These are phyloP conservation scores for Icerya purchasi DNA, from an alignment of 2,888 invertebrate genomes.

Conservation along the genomic window DNA sequence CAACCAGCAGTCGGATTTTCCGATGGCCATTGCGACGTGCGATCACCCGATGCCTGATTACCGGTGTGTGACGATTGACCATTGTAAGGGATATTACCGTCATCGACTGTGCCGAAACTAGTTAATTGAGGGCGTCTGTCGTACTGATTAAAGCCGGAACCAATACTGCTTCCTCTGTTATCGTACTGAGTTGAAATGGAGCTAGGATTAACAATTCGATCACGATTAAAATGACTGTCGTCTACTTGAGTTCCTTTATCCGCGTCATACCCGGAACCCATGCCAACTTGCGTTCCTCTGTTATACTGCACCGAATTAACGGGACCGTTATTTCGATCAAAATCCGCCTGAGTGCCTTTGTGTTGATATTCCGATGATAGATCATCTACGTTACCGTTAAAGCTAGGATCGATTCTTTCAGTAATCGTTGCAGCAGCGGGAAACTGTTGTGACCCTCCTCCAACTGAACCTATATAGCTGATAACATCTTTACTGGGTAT, in stretches of 20 bases:
- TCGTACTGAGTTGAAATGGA: background rate
- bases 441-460: background rate
- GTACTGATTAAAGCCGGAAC: background rate
- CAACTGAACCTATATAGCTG: background rate
- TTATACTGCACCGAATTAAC: background rate
- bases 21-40: background rate
- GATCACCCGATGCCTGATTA: too few relatives aligned
- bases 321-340: background rate
- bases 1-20: background rate
- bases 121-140: background rate
- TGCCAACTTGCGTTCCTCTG: background rate
- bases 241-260: too few relatives aligned
- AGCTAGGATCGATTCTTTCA: slow-evolving; percentile 6
- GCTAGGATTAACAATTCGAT: background rate
- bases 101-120: background rate
- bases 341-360: background rate
- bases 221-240: too few relatives aligned
- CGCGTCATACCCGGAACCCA: too few relatives aligned
- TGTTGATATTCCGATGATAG: background rate
- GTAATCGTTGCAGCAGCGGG: background rate
- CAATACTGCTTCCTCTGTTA: background rate
- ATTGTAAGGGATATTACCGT: too few relatives aligned
- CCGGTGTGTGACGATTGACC: too few relatives aligned
- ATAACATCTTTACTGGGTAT: background rate
- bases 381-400: slow-evolving; percentile 1